Percentiles rank a stretch among this genome's conserved stretches.
These are phyloP conservation scores for Stylophora pistillata DNA, from an alignment of 64 coral and sea anemone genomes.

Conservation along the genomic window DNA sequence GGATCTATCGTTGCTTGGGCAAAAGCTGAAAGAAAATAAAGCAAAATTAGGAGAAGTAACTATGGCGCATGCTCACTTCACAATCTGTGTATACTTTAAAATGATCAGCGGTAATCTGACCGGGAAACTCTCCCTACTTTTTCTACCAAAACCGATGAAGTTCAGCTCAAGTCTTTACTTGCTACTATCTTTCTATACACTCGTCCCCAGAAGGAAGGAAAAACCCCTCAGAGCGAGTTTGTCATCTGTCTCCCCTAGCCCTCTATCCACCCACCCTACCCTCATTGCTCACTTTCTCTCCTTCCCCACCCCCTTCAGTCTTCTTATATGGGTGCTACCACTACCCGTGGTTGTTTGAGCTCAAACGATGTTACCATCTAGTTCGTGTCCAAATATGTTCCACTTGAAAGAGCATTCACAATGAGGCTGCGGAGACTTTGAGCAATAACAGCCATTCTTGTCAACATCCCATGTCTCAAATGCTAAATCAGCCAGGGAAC, in stretches of 20 bases:
- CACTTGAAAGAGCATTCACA: neutral
- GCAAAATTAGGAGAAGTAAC: neutral
- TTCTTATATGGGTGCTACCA: neutral
- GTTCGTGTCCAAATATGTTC: neutral
- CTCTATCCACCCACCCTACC: too few species aligned
- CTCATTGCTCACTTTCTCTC: neutral
- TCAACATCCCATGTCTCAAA: neutral
- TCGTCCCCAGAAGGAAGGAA: too few species aligned
- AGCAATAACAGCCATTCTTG: neutral
- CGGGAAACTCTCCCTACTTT: too few species aligned
- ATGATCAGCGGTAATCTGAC: too few species aligned
- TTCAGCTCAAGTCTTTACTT: too few species aligned
- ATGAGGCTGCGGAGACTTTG: neutral
- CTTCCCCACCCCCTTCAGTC: neutral
- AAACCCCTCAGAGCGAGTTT: too few species aligned
- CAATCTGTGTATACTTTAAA: too few species aligned
- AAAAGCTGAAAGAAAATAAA: slow-evolving; percentile 11
- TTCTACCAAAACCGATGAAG: too few species aligned
- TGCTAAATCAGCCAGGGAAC: neutral
- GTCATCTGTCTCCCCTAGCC: too few species aligned
- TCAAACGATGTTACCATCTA: slow-evolving; percentile 10
- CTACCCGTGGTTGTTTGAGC: neutral
- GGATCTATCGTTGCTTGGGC: neutral
- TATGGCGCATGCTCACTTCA: too few species aligned
- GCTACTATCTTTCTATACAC: too few species aligned